These are phyloP conservation scores for Cosmorhoe ocellata DNA, from an alignment of 2,888 invertebrate species.

Conservation along the genomic window DNA sequence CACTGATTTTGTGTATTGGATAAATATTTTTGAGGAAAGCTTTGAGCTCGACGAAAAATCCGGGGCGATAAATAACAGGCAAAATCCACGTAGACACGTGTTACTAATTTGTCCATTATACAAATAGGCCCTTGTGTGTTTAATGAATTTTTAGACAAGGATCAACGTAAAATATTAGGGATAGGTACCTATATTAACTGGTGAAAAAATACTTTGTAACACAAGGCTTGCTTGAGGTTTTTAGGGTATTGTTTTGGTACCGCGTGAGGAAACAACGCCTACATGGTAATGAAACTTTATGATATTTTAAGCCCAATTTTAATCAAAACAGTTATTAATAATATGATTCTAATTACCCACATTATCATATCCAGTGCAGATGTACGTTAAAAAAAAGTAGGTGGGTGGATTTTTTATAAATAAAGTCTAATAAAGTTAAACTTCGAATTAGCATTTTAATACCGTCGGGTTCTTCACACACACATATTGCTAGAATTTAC, in stretches of 20 bases:
- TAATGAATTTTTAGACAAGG: conserved; percentile 49
- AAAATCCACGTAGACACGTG: conserved; percentile 71
- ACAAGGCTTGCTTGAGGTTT: too few relatives aligned
- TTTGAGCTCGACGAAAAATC: conserved; percentile 34
- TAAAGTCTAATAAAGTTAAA: conserved; percentile 24
- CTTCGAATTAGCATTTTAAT: conserved; percentile 72
- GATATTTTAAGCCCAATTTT: background rate
- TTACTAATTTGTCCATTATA: conserved; percentile 72
- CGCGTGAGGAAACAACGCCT: too few relatives aligned
- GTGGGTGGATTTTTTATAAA: conserved; percentile 28
- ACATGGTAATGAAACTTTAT: too few relatives aligned
- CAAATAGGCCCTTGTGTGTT: conserved; percentile 47
- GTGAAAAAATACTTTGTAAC: too few relatives aligned
- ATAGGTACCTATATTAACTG: conserved; percentile 7
- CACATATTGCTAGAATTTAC: conserved; percentile 77
- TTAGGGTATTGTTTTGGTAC: too few relatives aligned
- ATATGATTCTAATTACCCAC: background rate
- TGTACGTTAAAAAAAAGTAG: conserved; percentile 3
- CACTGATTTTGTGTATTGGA: conserved; percentile 77
- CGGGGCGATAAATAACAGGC: conserved; percentile 63
- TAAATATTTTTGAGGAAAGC: conserved; percentile 77
- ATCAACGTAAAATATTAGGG: conserved; percentile 53
- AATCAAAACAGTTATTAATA: background rate
- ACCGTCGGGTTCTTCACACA: conserved; percentile 56
- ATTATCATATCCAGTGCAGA: conserved; percentile 4